These are phyloP conservation scores for Alosa sapidissima DNA, from an alignment of 2,797 vertebrate genomes.

Conservation along the genomic window DNA sequence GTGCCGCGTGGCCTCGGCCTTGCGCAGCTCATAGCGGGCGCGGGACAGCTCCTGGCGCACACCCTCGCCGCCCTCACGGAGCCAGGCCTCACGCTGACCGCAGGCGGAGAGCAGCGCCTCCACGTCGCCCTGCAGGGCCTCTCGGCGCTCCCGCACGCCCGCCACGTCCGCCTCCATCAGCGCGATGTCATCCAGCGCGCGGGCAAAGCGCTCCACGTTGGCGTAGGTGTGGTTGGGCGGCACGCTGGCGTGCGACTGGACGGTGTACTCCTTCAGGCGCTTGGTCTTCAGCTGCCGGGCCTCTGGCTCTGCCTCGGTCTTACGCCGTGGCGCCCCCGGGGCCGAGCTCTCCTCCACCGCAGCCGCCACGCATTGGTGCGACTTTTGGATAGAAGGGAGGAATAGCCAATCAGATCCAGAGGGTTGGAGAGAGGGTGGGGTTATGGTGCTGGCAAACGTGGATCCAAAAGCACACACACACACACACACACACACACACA, in stretches of 20 bases:
- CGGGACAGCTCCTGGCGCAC: constrained; percentile 81
- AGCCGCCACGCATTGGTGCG: constrained; percentile 64
- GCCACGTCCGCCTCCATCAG: constrained; percentile 65
- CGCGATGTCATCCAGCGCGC: constrained; percentile 77
- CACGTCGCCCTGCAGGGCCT: constrained; percentile 79
- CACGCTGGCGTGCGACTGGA: constrained; percentile 86
- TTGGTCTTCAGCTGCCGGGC: constrained; percentile 82
- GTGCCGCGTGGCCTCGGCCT: constrained; percentile 76
- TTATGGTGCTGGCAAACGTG: constrained; percentile 5
- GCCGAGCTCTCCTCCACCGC: constrained; percentile 22
- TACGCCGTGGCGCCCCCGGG: constrained; percentile 43
- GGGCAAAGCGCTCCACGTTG: constrained; percentile 85
- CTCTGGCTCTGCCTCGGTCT: constrained; percentile 58
- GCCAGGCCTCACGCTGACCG: constrained; percentile 87
- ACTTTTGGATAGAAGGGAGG: constrained; percentile 75
- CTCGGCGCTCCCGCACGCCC: constrained; percentile 64
- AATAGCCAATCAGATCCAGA: constrained; percentile 19
- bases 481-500: background rate
- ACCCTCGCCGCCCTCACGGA: constrained; percentile 80
- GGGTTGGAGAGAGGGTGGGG: background rate
- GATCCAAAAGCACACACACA: constrained; percentile 4
- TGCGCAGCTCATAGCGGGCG: constrained; percentile 80
- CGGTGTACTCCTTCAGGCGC: constrained; percentile 85
- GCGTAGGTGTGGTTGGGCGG: constrained; percentile 86
- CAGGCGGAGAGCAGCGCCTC: constrained; percentile 84